A percentile compares a stretch with the other conserved stretches of the same genome.
Conservation (phyloP, 2,888 invertebrate genomes). For the Amphipoea lucens region DNA sequence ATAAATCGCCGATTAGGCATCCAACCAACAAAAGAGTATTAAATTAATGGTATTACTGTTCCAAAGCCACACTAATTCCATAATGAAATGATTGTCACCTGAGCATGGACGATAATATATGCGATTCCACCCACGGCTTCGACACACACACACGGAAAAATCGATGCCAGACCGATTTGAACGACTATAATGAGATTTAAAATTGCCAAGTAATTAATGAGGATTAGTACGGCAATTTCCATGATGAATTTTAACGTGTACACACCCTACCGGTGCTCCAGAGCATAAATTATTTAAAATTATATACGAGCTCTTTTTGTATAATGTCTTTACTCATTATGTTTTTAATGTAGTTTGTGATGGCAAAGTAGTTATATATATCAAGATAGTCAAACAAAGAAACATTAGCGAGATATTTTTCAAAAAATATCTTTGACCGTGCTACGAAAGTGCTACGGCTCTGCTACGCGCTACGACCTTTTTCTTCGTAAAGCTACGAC, state of each 20-base stretch:
- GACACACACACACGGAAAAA: constrained; percentile 77
- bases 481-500: background rate
- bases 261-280: constrained; percentile 38
- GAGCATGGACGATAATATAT: constrained; percentile 82
- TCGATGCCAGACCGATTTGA: constrained; percentile 87
- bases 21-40: constrained; percentile 39
- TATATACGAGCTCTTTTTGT: constrained; percentile 16
- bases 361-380: background rate
- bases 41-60: constrained; percentile 42
- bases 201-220: constrained; percentile 87
- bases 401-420: background rate
- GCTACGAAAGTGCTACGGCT: constrained; percentile 38
- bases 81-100: constrained; percentile 78
- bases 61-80: constrained; percentile 52
- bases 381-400: background rate
- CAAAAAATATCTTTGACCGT: background rate
- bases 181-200: constrained; percentile 87
- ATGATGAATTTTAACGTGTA: constrained; percentile 69
- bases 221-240: constrained; percentile 79
- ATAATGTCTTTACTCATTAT: background rate
- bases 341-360: constrained; percentile 7
- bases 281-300: constrained; percentile 43
- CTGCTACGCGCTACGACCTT: constrained; percentile 12
- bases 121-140: constrained; percentile 76
- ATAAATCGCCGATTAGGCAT: constrained; percentile 19